These are phyloP conservation scores for Odontomachus brunneus DNA, from an alignment of 1,140 invertebrate genomes.

Conservation along the genomic window DNA sequence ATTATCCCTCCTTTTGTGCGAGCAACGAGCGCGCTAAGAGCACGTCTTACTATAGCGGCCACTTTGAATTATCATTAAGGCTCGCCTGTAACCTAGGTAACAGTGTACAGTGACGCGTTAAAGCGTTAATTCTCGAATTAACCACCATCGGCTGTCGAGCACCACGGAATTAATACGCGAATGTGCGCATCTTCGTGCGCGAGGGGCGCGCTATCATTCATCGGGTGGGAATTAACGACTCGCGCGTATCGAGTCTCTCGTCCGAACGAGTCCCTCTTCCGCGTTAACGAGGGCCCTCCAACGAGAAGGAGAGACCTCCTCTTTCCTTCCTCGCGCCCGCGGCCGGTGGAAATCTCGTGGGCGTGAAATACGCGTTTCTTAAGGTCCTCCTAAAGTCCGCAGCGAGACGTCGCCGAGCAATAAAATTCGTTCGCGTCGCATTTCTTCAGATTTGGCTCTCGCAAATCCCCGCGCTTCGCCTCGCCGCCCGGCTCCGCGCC, in stretches of 20 bases:
- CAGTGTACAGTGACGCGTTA: no score
- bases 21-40: no score
- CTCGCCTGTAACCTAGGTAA: no score
- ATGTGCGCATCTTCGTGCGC: neutral
- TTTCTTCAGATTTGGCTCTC: slow-evolving; percentile 57
- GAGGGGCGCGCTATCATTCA: neutral
- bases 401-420: slow-evolving; percentile 26
- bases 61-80: no score
- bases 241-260: neutral
- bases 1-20: no score
- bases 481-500: neutral
- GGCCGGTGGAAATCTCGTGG: slow-evolving; percentile 45
- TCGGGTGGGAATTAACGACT: slow-evolving; percentile 27
- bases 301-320: neutral
- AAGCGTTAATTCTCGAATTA: no score
- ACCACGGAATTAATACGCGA: neutral
- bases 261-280: slow-evolving; percentile 5
- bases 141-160: no score
- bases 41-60: no score
- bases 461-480: slow-evolving; percentile 31
- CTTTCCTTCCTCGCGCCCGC: neutral
- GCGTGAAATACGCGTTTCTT: slow-evolving; percentile 54
- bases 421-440: slow-evolving; percentile 53
- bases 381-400: slow-evolving; percentile 34
- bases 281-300: neutral